Evolutionary conservation across 64 coral and sea anemone genomes (phyloP), one percentile per base, ranked within the genome.

Genomic region (Anthopleura sola): DNA sequence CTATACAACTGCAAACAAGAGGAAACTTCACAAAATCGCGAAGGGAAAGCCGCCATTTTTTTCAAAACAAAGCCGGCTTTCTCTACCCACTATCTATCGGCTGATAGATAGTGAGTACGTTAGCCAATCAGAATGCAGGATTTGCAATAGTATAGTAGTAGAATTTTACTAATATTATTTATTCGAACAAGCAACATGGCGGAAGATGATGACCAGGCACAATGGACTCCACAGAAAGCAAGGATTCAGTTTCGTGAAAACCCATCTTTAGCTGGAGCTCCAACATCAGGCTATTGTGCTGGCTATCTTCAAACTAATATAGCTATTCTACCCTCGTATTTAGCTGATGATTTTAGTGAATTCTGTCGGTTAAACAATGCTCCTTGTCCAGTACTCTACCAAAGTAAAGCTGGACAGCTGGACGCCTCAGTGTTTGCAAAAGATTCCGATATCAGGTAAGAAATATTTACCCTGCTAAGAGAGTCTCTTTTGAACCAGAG

Each of bases 391-490:
- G 20, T 90, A 2, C 12, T 90, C 12, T 37, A 90, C 36, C 66
- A 51, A n/a, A 85, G 82, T 21, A 60, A 80, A 60, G 62, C 37
- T 11, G 88, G 88, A 40, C 62, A 90, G 44, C 55, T 85, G 18
- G 36, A 49, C 48, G 88, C 88, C 20, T 20, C 66, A 55, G 47
- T 66, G 16, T 32, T 90, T 29, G 88, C 88, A 39, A 79, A 48
- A 13, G 83, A 85, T 39, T 78, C 71, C 0, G 88, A 90, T 60
- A 85, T 90, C 2, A 75, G 88, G 88, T 79, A 90, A 82, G 32
- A 9, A 1, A 23, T 24, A n/a, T n/a, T n/a, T n/a, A n/a, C n/a
- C n/a, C n/a, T n/a, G 5, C 13, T 26, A 62, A 62, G 0, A 62
- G 58, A 9, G 6, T 8, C 40, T 6, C 40, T 8, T 44, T 6